Conservation (phyloP, 2,113 vertebrate genomes). For the Nycticryphes semicollaris region DNA sequence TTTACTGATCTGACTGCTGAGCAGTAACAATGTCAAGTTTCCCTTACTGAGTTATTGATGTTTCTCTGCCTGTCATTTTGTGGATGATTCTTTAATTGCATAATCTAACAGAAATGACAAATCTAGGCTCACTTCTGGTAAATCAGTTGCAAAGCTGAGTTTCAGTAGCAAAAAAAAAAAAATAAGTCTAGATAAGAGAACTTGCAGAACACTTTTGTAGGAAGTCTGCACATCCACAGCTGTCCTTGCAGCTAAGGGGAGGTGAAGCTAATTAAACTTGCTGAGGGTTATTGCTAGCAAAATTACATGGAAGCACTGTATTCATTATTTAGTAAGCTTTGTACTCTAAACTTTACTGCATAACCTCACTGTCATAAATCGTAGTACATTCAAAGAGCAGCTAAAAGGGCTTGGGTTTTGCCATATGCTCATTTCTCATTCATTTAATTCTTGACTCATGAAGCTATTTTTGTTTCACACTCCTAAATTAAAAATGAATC, state of each 20-base stretch:
- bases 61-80: background rate
- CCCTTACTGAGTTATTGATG: background rate
- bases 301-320: background rate
- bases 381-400: background rate
- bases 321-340: constrained; percentile 49
- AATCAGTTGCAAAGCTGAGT: background rate
- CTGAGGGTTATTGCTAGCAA: constrained; percentile 17
- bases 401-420: constrained; percentile 10
- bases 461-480: constrained; percentile 42
- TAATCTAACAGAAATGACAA: background rate
- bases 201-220: background rate
- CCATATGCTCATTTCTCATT: constrained; percentile 28
- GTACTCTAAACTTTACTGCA: background rate
- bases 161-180: background rate
- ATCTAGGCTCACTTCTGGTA: background rate
- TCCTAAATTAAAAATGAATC: constrained; percentile 38
- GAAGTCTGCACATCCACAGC: background rate
- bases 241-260: constrained; percentile 24
- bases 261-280: constrained; percentile 41
- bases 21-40: background rate
- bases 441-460: constrained; percentile 9
- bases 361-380: constrained; percentile 8
- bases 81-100: background rate
- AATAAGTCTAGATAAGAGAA: background rate
- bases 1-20: background rate